These are phyloP conservation scores for Zosterops hypoxanthus DNA, from an alignment of 2,113 vertebrate species.

Conservation along the genomic window DNA sequence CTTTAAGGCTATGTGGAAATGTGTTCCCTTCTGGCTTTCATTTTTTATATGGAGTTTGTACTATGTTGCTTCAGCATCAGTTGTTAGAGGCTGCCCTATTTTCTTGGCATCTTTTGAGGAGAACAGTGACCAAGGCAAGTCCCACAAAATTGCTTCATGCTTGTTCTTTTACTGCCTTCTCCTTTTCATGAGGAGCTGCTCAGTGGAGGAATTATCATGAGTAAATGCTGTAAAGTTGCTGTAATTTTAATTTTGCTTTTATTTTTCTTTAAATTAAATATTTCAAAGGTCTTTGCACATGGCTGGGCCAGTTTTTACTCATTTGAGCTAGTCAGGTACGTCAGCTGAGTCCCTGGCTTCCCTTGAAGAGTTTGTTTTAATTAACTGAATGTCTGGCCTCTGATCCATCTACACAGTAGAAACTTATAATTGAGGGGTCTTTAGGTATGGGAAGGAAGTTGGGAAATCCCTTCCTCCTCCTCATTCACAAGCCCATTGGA, in stretches of 20 bases:
- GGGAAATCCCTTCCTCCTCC: background rate
- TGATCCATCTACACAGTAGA: background rate
- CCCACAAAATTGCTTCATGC: background rate
- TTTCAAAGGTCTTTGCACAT: background rate
- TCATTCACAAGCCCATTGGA: background rate
- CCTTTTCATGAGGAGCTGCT: background rate
- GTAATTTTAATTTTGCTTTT: background rate
- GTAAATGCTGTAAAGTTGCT: background rate
- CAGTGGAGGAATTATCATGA: background rate
- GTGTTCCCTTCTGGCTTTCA: background rate
- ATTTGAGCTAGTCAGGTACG: background rate
- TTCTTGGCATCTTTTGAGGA: background rate
- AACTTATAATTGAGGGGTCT: background rate
- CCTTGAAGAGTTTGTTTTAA: slow-evolving; percentile 34
- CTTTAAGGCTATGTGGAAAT: background rate
- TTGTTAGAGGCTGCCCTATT: background rate
- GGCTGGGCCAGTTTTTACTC: background rate
- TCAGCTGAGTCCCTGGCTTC: background rate
- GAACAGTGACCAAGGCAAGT: background rate
- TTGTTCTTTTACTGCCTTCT: background rate
- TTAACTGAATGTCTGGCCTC: background rate
- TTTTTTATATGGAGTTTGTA: background rate
- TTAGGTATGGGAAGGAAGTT: background rate
- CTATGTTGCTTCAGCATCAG: background rate
- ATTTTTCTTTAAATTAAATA: background rate